These are phyloP conservation scores for Lathamus discolor DNA, from an alignment of 2,113 vertebrate genomes.

Conservation along the genomic window DNA sequence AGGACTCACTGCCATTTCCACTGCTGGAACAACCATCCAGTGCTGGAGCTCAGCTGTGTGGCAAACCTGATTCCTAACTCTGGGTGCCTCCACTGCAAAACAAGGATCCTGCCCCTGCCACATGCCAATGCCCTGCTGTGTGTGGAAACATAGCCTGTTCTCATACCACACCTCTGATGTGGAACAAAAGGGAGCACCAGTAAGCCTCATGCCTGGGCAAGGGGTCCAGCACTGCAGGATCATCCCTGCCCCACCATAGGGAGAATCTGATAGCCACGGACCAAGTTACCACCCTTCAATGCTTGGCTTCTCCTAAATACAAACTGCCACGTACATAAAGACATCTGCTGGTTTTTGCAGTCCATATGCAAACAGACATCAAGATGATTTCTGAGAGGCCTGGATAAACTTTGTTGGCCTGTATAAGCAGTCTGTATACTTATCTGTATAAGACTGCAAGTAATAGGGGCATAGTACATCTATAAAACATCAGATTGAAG, in stretches of 20 bases:
- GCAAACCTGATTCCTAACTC: not conserved
- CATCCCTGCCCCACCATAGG: not conserved
- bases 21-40: not conserved
- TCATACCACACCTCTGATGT: not conserved
- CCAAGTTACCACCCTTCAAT: accelerated
- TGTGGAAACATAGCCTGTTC: not conserved
- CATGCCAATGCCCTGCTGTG: not conserved
- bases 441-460: too few species aligned
- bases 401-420: not conserved
- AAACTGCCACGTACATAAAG: accelerated
- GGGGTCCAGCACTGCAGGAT: not conserved
- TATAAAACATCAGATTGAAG: not conserved
- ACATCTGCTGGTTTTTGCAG: not conserved
- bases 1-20: not conserved
- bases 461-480: not conserved
- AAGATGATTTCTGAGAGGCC: not conserved
- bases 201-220: accelerated
- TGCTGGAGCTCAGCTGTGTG: accelerated
- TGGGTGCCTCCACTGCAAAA: not conserved
- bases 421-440: too few species aligned
- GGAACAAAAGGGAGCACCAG: not conserved
- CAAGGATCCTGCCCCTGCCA: not conserved
- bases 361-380: not conserved
- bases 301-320: not conserved
- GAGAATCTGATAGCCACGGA: not conserved